phyloP scores from a whole-genome alignment of 2,113 vertebrate species.

The Arenaria interpres region DNA sequence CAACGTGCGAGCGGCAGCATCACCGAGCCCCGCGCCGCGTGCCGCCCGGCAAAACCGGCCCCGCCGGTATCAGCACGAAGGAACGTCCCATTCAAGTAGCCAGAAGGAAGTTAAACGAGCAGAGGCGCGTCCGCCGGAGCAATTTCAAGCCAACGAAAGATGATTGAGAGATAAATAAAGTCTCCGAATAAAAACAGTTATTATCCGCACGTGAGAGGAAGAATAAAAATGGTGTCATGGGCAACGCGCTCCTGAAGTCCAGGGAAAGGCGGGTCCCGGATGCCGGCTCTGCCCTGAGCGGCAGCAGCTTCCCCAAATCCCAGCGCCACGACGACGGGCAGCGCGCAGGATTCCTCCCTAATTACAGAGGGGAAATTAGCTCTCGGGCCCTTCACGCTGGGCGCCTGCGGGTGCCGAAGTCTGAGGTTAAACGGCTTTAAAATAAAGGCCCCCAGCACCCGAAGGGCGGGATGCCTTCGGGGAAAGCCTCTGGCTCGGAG shows the following conservation, averaged over 20 bases:
- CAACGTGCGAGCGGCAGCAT: accelerated
- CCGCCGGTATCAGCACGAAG: not conserved
- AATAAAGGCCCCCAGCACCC: too few species aligned
- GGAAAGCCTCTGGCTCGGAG: not conserved
- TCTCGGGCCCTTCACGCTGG: not conserved
- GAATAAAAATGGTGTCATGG: not conserved
- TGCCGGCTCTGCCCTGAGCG: not conserved
- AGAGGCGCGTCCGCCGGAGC: not conserved
- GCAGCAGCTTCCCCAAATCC: not conserved
- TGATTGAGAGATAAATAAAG: not conserved
- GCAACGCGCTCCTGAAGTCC: not conserved
- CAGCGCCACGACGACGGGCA: accelerated
- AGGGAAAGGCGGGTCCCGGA: not conserved
- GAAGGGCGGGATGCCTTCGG: accelerated
- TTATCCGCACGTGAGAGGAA: not conserved
- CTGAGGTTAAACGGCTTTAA: not conserved
- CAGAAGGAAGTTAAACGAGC: not conserved
- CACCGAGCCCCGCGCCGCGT: accelerated
- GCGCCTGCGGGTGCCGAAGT: not conserved
- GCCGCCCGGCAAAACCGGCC: not conserved
- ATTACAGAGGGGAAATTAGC: not conserved
- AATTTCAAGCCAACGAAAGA: not conserved
- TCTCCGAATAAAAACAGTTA: not conserved
- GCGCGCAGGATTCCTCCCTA: not conserved
- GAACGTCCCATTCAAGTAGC: not conserved